phyloP scores from a whole-genome alignment of 2,113 vertebrate species.

The Cheilinus undulatus region DNA sequence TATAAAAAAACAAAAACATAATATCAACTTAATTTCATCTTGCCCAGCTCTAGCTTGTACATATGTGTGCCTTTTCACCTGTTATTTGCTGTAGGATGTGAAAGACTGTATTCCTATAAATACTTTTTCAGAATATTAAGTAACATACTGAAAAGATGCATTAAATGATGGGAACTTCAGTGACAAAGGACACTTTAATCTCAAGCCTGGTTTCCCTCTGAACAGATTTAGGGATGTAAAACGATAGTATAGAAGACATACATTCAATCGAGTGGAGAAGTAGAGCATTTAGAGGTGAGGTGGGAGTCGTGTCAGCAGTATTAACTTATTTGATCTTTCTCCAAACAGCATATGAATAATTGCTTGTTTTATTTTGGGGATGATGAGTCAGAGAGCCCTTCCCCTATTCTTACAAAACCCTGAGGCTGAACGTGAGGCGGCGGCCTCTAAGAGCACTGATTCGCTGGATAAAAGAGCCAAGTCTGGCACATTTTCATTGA shows the following conservation, averaged over 20 bases:
- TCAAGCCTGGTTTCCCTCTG: neutral
- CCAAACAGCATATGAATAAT: slow-evolving; percentile 70
- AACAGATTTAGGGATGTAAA: slow-evolving; percentile 2
- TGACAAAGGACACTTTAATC: neutral
- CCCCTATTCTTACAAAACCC: slow-evolving; percentile 60
- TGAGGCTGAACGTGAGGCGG: slow-evolving; percentile 57
- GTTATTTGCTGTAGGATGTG: too few species aligned
- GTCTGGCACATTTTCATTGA: slow-evolving; percentile 77
- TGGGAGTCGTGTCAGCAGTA: slow-evolving; percentile 45
- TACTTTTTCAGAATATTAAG: too few species aligned
- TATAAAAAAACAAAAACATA: too few species aligned
- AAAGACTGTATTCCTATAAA: too few species aligned
- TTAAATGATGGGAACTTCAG: too few species aligned
- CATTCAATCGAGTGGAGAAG: slow-evolving; percentile 4
- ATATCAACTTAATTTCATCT: too few species aligned
- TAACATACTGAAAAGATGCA: too few species aligned
- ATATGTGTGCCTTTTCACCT: too few species aligned
- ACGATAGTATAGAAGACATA: neutral
- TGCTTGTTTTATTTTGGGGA: slow-evolving; percentile 68
- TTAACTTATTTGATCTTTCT: slow-evolving; percentile 51
- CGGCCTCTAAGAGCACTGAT: slow-evolving; percentile 35
- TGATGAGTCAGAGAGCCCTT: slow-evolving; percentile 70
- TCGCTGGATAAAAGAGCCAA: slow-evolving; percentile 49
- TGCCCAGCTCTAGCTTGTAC: too few species aligned
- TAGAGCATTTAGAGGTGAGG: slow-evolving; percentile 14